Evolutionary conservation across 2,113 vertebrate genomes (phyloP).

Genomic region (Eupsittula cactorum): DNA sequence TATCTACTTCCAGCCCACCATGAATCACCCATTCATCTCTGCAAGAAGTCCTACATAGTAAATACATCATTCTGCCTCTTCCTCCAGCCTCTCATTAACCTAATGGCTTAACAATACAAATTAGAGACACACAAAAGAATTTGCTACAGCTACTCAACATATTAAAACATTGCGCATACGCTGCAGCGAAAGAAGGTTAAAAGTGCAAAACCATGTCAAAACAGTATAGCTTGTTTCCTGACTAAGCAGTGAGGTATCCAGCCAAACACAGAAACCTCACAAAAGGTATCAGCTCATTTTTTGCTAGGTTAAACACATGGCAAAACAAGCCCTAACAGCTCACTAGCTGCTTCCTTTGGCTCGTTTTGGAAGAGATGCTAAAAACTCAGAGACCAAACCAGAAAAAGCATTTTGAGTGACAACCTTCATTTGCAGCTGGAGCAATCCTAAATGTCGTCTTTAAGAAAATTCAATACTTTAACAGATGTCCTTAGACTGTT

Average conservation of each 20-base stretch:
- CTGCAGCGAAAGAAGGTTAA: background rate
- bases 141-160: background rate
- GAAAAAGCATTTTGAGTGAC: conserved; percentile 7
- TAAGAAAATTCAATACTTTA: background rate
- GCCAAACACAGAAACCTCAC: background rate
- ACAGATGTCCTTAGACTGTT: conserved; percentile 9
- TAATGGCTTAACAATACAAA: background rate
- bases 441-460: background rate
- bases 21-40: background rate
- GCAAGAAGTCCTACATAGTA: background rate
- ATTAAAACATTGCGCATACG: background rate
- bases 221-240: background rate
- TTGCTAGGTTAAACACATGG: conserved; percentile 25
- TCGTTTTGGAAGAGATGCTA: background rate
- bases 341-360: background rate
- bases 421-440: conserved; percentile 25
- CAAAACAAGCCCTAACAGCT: conserved; percentile 21
- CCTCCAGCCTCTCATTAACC: background rate
- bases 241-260: background rate
- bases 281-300: background rate
- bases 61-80: background rate
- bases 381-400: conserved; percentile 18
- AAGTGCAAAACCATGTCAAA: background rate
- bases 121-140: background rate
- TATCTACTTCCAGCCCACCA: background rate